Conservation (phyloP, 2,888 invertebrate species). For the Apotomis capreana region DNA sequence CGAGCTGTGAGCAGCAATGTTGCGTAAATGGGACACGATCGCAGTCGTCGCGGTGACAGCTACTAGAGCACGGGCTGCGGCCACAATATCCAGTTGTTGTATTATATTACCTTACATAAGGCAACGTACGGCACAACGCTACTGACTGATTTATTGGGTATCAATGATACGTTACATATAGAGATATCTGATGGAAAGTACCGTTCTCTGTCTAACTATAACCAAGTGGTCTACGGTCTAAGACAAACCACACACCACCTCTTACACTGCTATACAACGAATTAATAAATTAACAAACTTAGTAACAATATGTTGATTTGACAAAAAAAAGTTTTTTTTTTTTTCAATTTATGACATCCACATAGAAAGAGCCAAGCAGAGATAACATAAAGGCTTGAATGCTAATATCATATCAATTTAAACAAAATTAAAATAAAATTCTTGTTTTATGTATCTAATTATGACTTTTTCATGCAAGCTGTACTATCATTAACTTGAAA, state of each 20-base stretch:
- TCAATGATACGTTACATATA: neutral
- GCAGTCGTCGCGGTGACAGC: constrained; percentile 52
- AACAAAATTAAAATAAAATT: constrained; percentile 6
- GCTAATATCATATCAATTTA: neutral
- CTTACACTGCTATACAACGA: neutral
- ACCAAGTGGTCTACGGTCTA: neutral
- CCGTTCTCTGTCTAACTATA: neutral
- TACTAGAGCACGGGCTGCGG: constrained; percentile 47
- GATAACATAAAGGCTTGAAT: neutral
- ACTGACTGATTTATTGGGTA: neutral
- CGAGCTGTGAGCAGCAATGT: constrained; percentile 49
- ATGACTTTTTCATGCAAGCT: constrained; percentile 11
- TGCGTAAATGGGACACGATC: constrained; percentile 65
- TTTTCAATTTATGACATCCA: neutral
- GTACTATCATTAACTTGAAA: constrained; percentile 38
- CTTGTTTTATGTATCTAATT: constrained; percentile 2
- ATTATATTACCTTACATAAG: neutral
- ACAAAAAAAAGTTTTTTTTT: no score
- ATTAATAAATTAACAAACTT: neutral
- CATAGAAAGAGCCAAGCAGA: neutral
- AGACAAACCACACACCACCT: no score
- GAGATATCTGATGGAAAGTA: neutral
- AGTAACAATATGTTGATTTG: neutral
- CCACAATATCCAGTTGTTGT: constrained; percentile 41
- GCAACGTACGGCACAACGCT: neutral